Evolutionary conservation across 2,113 vertebrate genomes (phyloP).

Genomic region (Chionis minor): DNA sequence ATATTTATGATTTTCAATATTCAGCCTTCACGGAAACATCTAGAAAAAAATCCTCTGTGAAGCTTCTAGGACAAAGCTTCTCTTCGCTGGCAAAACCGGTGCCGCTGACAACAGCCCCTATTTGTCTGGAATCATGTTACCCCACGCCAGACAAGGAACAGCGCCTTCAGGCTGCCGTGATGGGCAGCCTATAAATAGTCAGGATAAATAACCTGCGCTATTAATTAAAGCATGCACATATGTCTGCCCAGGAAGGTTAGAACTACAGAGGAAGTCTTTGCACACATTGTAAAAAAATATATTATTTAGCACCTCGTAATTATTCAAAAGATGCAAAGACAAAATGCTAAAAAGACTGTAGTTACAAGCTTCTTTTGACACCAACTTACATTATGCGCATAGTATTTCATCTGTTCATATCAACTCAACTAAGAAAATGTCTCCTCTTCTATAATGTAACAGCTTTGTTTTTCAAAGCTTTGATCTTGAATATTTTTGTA

Average conservation of each 20-base stretch:
- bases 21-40: not conserved
- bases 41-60: not conserved
- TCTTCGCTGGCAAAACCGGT: not conserved
- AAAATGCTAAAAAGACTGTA: not conserved
- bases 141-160: not conserved
- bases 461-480: conserved; percentile 30
- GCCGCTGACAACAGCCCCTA: not conserved
- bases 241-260: not conserved
- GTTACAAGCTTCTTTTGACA: conserved; percentile 20
- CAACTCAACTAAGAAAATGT: not conserved
- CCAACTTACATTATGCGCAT: not conserved
- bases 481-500: not conserved
- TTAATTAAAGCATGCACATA: not conserved
- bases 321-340: not conserved
- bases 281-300: not conserved
- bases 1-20: not conserved
- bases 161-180: not conserved
- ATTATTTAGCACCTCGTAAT: not conserved
- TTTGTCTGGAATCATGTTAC: not conserved
- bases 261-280: not conserved
- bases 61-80: not conserved
- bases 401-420: not conserved
- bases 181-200: not conserved
- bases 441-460: not conserved
- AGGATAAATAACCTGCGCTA: not conserved